Conservation (phyloP, 1,140 invertebrate genomes). For the Diachasma alloeum region DNA sequence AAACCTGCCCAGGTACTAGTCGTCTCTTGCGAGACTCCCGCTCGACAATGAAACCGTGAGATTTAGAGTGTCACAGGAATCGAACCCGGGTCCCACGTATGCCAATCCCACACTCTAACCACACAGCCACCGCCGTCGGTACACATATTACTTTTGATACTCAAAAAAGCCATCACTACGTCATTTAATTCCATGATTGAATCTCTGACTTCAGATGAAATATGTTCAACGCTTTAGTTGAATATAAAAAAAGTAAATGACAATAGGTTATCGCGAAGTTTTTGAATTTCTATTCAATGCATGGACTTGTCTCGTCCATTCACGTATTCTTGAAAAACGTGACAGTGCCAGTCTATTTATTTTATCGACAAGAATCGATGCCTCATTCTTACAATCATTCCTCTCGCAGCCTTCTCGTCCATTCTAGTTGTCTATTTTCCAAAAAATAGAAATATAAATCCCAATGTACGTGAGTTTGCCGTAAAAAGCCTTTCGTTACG, state of each 20-base stretch:
- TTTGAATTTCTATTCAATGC: background rate
- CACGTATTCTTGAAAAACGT: constrained; percentile 32
- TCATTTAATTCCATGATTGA: too few relatives aligned
- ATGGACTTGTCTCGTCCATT: background rate
- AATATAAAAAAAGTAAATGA: background rate
- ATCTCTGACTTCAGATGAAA: too few relatives aligned
- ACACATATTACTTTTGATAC: too few relatives aligned
- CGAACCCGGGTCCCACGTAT: too few relatives aligned
- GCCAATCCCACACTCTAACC: too few relatives aligned
- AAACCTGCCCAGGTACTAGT: too few relatives aligned
- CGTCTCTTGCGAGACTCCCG: too few relatives aligned
- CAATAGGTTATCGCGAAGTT: background rate
- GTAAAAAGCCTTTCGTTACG: background rate
- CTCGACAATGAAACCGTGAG: too few relatives aligned
- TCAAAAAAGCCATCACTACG: too few relatives aligned
- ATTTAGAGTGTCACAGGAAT: too few relatives aligned
- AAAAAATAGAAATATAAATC: background rate
- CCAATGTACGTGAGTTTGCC: background rate
- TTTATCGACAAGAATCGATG: constrained; percentile 31
- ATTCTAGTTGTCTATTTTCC: background rate
- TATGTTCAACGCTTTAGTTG: background rate
- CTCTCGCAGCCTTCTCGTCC: background rate
- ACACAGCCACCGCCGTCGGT: too few relatives aligned
- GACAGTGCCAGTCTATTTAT: constrained; percentile 34
- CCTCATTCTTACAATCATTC: background rate